Evolutionary conservation across 2,888 invertebrate genomes (phyloP).

Genomic region (Myathropa florea): DNA sequence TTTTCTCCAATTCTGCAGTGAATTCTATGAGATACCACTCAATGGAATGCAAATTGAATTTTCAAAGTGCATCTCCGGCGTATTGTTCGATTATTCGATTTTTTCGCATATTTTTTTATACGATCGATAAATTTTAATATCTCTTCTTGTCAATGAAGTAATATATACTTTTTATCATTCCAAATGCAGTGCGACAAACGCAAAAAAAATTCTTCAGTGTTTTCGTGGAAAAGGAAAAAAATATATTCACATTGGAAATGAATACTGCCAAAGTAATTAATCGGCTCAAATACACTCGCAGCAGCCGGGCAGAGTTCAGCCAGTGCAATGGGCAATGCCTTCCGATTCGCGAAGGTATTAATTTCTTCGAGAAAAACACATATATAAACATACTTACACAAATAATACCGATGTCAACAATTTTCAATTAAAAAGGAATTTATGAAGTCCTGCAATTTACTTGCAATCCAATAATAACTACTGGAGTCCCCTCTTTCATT

Average conservation of each 20-base stretch:
- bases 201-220: not conserved
- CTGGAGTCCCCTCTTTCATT: not conserved
- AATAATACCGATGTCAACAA: conserved; percentile 18
- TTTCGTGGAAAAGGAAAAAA: not conserved
- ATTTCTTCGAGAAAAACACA: not conserved
- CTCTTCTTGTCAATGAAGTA: conserved; percentile 13
- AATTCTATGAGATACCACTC: too few relatives aligned
- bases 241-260: not conserved
- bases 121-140: conserved; percentile 27
- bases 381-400: not conserved
- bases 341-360: not conserved
- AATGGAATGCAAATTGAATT: too few relatives aligned
- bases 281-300: not conserved
- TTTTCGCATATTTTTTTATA: too few relatives aligned
- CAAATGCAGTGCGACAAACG: not conserved
- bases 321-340: too few relatives aligned
- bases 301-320: too few relatives aligned
- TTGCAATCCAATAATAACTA: conserved; percentile 39
- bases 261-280: conserved; percentile 13
- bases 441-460: conserved; percentile 23
- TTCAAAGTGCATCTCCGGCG: too few relatives aligned
- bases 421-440: conserved; percentile 42
- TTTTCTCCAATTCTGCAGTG: too few relatives aligned
- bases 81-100: too few relatives aligned
- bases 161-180: conserved; percentile 11